Conservation (phyloP, 2,797 vertebrate genomes). For the Lacerta viridis region DNA sequence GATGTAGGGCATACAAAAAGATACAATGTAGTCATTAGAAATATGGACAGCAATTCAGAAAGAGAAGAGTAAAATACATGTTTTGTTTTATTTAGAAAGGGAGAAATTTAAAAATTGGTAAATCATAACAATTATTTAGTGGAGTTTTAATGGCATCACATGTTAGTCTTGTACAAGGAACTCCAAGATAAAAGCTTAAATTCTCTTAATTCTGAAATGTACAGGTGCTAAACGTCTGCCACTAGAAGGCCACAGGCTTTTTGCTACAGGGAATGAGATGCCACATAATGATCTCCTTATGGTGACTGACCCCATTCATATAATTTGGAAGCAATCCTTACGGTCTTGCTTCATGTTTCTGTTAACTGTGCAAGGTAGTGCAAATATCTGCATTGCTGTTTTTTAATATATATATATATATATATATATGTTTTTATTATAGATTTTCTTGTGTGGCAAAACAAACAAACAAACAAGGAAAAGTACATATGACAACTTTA, state of each 20-base stretch:
- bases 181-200: background rate
- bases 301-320: background rate
- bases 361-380: too few species aligned
- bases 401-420: too few species aligned
- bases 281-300: too few species aligned
- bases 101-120: conserved; percentile 37
- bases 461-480: too few species aligned
- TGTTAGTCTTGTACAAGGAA: background rate
- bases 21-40: conserved; percentile 48
- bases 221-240: background rate
- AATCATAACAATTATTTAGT: conserved; percentile 44
- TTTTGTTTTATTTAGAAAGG: conserved; percentile 26
- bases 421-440: too few species aligned
- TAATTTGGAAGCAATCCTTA: background rate
- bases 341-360: too few species aligned
- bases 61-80: conserved; percentile 29
- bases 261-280: background rate
- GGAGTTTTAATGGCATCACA: conserved; percentile 10
- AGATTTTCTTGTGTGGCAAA: too few species aligned
- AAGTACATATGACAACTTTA: too few species aligned
- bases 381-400: background rate
- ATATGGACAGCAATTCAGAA: conserved; percentile 44
- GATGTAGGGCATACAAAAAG: conserved; percentile 39
- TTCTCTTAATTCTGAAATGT: background rate
- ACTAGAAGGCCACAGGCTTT: background rate